A percentile compares a stretch with the other conserved stretches of the same genome.
Evolutionary conservation across 2,113 vertebrate species (phyloP).

Genomic region (Chiloscyllium plagiosum): DNA sequence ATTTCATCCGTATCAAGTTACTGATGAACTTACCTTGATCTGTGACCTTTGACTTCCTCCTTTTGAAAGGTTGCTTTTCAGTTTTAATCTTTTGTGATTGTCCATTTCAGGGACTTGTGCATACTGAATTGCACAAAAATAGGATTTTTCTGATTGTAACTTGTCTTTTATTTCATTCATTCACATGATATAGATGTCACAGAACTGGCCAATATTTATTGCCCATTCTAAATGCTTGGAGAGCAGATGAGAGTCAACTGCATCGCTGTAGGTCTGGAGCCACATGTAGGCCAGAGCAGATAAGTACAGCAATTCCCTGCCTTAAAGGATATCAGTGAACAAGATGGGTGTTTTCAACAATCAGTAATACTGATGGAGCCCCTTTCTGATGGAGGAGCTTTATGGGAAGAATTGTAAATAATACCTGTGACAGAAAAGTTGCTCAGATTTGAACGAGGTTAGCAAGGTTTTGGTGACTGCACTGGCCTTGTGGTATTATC

Average conservation of each 20-base stretch:
- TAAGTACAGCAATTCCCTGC: too few relatives aligned
- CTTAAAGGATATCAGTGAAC: too few relatives aligned
- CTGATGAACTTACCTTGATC: constrained; percentile 70
- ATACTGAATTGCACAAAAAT: constrained; percentile 72
- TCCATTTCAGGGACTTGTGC: constrained; percentile 71
- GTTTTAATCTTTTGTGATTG: constrained; percentile 72
- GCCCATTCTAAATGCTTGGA: too few relatives aligned
- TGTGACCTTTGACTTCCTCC: constrained; percentile 74
- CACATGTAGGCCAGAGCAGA: too few relatives aligned
- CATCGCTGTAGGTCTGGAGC: too few relatives aligned
- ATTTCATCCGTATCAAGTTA: constrained; percentile 72
- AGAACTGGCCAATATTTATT: too few relatives aligned
- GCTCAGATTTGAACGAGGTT: constrained; percentile 66
- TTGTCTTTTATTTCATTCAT: too few relatives aligned
- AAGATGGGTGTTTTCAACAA: too few relatives aligned
- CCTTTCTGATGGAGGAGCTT: constrained; percentile 71
- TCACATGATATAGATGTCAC: too few relatives aligned
- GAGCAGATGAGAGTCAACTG: too few relatives aligned
- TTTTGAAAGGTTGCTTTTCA: constrained; percentile 81
- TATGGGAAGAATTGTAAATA: constrained; percentile 63
- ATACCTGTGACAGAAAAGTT: constrained; percentile 68
- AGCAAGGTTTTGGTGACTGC: constrained; percentile 56
- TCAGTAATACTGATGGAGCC: too few relatives aligned
- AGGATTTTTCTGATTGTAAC: constrained; percentile 88
- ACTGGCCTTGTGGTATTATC: too few relatives aligned